Base-by-base conservation (phyloP, 2,888 invertebrate genomes). In the Ptilodon capucinus region DNA sequence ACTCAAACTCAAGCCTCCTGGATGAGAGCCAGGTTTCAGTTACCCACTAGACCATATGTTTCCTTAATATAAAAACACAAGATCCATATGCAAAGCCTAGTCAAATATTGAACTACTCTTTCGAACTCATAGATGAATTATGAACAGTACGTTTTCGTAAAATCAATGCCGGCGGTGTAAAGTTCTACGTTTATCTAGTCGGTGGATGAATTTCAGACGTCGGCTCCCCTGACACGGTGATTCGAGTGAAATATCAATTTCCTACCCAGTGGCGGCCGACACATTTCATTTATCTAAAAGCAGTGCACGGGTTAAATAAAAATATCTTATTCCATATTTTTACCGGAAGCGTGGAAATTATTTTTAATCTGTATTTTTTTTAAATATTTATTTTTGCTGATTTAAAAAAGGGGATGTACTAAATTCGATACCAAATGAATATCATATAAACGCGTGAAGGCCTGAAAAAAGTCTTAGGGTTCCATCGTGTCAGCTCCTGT, bases 181-280 rank as follows among this genome's bases (percentile, higher is more conserved):
- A 66, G 66, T 57, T 57, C 53, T 56, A 50, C 17, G 45, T 51
- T 51, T 60, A 57, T 64, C 56, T 55, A 57, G 68, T 54, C 61
- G 55, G 53, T 41, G 48, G 53, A 60, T 60, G 60, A 56, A 57
- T 64, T 57, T 57, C 58, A 52, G 51, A 64, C 61, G 54, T 38
- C 42, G 58, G 58, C 62, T 66, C 63, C 61, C 62, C 60, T 54
- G 64, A 55, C 58, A 57, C 60, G 61, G 60, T 68, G 68, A 69
- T 71, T 66, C 68, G 72, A 83, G 74, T 82, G 78, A 85, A 84
- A 85, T 85, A 86, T 86, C 85, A 86, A 83, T 86, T 84, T 81
- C 77, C 82, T 77, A 71, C 66, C 69, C 75, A 66, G 66, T 75
- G 79, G 73, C 70, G 68, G 64, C 62, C 57, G 60, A 58, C 67